Conservation (phyloP, 92 coral and sea anemone genomes). For the Paramuricea clavata region DNA sequence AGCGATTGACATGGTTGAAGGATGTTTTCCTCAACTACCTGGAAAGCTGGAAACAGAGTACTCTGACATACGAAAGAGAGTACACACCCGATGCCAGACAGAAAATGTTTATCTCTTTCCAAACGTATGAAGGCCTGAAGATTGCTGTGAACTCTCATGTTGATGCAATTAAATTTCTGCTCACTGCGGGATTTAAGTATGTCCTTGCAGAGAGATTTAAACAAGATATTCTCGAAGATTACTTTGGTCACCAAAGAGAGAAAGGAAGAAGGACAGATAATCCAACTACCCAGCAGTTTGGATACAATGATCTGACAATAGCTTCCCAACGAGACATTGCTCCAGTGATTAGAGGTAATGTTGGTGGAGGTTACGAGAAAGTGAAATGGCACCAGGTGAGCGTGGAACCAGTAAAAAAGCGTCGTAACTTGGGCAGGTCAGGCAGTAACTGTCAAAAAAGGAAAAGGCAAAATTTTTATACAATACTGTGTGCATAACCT, state of each 20-base stretch:
- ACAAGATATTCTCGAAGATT: conserved; percentile 1
- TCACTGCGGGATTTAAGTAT: conserved; percentile 16
- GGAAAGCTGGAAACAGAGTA: conserved; percentile 38
- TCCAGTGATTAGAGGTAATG: conserved; percentile 1
- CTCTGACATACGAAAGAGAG: conserved; percentile 40
- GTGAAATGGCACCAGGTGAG: conserved; percentile 48
- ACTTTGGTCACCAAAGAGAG: conserved; percentile 34
- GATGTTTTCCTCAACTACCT: neutral
- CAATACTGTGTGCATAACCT: too few relatives aligned
- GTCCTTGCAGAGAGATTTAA: conserved; percentile 1
- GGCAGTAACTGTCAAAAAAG: neutral
- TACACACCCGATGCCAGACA: conserved; percentile 71
- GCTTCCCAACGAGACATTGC: conserved; percentile 25
- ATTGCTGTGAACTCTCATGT: conserved; percentile 9
- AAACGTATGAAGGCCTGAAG: conserved; percentile 14
- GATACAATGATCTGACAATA: conserved; percentile 35
- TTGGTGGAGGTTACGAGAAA: conserved; percentile 49
- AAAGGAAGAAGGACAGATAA: conserved; percentile 20
- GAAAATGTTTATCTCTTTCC: conserved; percentile 58
- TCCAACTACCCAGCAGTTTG: conserved; percentile 42
- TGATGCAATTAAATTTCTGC: conserved; percentile 20
- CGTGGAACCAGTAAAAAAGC: conserved; percentile 61
- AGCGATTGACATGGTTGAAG: neutral
- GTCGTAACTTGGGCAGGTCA: conserved; percentile 1
- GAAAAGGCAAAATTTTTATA: too few relatives aligned